Evolutionary conservation across 1,140 invertebrate species (phyloP), one percentile per base, ranked within the genome.

Genomic region (Dendroctonus valens): DNA sequence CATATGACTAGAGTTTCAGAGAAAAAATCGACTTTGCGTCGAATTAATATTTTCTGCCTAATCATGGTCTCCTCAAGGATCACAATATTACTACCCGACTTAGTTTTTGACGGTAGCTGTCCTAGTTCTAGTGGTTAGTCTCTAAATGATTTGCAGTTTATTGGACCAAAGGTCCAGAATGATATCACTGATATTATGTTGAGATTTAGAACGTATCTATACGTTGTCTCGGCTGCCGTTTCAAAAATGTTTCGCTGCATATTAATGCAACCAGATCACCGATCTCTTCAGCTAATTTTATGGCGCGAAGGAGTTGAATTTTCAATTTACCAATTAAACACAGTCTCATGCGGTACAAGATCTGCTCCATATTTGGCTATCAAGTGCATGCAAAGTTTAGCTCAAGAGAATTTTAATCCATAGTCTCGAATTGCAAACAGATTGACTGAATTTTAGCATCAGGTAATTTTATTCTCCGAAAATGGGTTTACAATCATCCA

Each of bases 81-180:
- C 11, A 51, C 7, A 15, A 15, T 15, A 11, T 11, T 51, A 51
- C 49, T n/a, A 51, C 49, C 15, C 11, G 14, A 15, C 15, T 51
- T 12, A 11, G 49, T 51, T 8, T 51, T 51, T 15, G 49, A 51
- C 15, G 49, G 11, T 8, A n/a, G 11, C 14, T 11, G 11, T 8
- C 11, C 11, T 8, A n/a, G 11, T 12, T 51, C 14, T 11, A 51
- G 7, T 12, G 49, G 14, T 51, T n/a, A 5, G 49, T 51, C 49
- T 3, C 14, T 51, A 51, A 51, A 51, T 15, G 49, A 80, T 15
- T 65, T 73, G n/a, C 55, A 80, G 9, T 41, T 78, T 9, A 68
- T 73, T 8, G 81, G 79, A 8, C 79, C 81, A 6, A 75, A 75
- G 58, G 54, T 83, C 0, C 79, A 81, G 69, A 72, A 77, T 40